phyloP scores from a whole-genome alignment of 2,888 invertebrate species.

The Pammene aurita region DNA sequence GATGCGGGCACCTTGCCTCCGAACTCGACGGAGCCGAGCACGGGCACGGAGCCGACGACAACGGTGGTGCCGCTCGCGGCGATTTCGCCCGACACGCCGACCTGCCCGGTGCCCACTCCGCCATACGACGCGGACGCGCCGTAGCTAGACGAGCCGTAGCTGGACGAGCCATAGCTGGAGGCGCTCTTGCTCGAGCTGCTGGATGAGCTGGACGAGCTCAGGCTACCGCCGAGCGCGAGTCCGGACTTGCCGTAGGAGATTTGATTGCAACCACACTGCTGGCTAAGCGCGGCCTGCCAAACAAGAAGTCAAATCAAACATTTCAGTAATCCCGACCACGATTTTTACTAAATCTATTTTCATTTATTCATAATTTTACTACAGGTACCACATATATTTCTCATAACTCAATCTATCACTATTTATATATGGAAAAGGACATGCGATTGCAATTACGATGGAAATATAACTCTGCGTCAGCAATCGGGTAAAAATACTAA shows the following conservation, averaged over 20 bases:
- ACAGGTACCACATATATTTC: too few species aligned
- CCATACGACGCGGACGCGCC: constrained; percentile 43
- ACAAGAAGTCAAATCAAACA: too few species aligned
- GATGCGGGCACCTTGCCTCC: constrained; percentile 18
- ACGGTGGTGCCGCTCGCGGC: constrained; percentile 39
- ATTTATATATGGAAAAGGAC: too few species aligned
- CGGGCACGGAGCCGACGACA: constrained; percentile 41
- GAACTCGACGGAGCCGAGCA: constrained; percentile 30
- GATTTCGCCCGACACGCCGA: constrained; percentile 29
- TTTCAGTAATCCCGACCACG: too few species aligned
- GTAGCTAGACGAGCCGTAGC: not conserved
- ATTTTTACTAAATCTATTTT: too few species aligned
- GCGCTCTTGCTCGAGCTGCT: too few species aligned
- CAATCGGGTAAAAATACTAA: too few species aligned
- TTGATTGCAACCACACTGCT: constrained; percentile 17
- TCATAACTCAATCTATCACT: too few species aligned
- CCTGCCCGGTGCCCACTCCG: constrained; percentile 50
- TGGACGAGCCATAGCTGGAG: not conserved
- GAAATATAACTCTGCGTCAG: too few species aligned
- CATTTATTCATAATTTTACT: too few species aligned
- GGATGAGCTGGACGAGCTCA: not conserved
- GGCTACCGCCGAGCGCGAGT: not conserved
- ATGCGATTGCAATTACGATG: too few species aligned
- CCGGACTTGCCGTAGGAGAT: not conserved
- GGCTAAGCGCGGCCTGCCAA: constrained; percentile 15